These are phyloP conservation scores for Lacerta agilis DNA, from an alignment of 2,797 vertebrate species.

Conservation along the genomic window DNA sequence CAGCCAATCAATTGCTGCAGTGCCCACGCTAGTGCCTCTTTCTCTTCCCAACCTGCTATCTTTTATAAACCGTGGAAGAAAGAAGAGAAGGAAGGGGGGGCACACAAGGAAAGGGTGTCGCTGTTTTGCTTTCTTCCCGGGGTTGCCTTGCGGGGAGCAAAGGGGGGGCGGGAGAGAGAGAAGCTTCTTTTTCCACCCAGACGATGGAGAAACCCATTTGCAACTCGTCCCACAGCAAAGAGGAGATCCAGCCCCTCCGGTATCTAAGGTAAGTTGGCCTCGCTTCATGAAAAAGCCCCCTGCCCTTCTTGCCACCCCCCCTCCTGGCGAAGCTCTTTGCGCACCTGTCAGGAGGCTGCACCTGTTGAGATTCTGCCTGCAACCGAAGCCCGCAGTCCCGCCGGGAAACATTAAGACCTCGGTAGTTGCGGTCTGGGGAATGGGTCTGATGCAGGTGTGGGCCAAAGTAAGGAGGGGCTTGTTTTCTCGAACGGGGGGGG, in stretches of 20 bases:
- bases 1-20: background rate
- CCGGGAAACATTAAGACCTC: background rate
- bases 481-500: too few species aligned
- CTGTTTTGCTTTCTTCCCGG: background rate
- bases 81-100: background rate
- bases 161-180: background rate
- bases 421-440: background rate
- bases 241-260: constrained; percentile 2
- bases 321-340: too few species aligned
- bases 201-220: constrained; percentile 12
- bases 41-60: background rate
- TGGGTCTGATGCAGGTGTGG: background rate
- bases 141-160: too few species aligned
- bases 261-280: constrained; percentile 21
- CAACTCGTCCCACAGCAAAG: constrained; percentile 15
- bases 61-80: background rate
- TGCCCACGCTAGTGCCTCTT: background rate
- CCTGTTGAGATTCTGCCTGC: background rate
- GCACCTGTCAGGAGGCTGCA: background rate
- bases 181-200: too few species aligned
- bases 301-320: background rate
- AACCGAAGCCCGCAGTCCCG: too few species aligned
- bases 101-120: too few species aligned
- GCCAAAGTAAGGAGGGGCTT: background rate
- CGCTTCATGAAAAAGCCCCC: rapidly evolving